Percentiles rank a stretch among this genome's conserved stretches.
Conservation (phyloP, 2,797 vertebrate genomes). For the Hyperoplus immaculatus region DNA sequence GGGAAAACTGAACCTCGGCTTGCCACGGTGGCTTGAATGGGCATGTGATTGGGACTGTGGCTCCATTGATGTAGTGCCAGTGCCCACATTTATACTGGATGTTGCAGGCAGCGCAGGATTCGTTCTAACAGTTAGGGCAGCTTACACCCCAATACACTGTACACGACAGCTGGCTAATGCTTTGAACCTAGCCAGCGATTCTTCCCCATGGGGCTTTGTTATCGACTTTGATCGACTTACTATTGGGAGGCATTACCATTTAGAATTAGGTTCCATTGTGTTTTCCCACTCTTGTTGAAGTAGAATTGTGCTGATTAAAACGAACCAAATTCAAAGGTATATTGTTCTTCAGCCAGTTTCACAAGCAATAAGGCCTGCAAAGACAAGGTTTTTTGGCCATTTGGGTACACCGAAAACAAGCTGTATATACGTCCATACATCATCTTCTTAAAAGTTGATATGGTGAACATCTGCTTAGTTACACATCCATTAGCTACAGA, state of each 20-base stretch:
- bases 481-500: background rate
- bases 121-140: constrained; percentile 20
- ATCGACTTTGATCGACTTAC: constrained; percentile 8
- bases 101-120: constrained; percentile 20
- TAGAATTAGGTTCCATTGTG: background rate
- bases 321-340: too few relatives aligned
- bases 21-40: constrained; percentile 17
- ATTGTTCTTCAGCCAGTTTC: too few relatives aligned
- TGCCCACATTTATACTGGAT: constrained; percentile 40
- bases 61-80: constrained; percentile 59
- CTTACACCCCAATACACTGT: constrained; percentile 3
- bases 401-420: too few relatives aligned
- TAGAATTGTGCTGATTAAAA: too few relatives aligned
- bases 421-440: background rate
- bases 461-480: background rate
- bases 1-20: constrained; percentile 17
- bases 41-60: constrained; percentile 31
- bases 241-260: background rate
- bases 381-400: too few relatives aligned
- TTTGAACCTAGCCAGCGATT: constrained; percentile 26
- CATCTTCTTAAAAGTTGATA: background rate
- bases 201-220: background rate
- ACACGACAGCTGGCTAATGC: constrained; percentile 13
- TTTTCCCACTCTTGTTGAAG: background rate
- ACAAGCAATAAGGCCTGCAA: too few relatives aligned